Percentiles rank a stretch among this genome's conserved stretches.
Evolutionary conservation across 2,888 invertebrate genomes (phyloP).

Genomic region (Apotomis betuletana): DNA sequence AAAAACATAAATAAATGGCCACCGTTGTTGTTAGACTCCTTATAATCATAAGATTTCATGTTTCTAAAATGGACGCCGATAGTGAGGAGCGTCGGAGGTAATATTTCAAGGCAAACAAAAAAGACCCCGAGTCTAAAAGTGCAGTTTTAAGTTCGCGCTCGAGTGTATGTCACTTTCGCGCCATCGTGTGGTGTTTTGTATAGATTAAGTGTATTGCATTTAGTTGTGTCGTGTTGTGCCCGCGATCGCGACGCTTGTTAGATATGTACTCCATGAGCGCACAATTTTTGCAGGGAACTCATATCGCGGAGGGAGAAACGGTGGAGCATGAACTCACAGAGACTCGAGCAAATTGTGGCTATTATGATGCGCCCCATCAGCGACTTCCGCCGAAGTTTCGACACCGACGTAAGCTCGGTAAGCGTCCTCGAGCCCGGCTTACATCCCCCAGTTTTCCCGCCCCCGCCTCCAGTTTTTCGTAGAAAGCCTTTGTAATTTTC

Average conservation of each 20-base stretch:
- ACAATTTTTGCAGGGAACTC: conserved; percentile 69
- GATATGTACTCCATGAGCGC: conserved; percentile 70
- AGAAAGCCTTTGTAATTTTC: conserved; percentile 26
- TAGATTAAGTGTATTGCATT: conserved; percentile 43
- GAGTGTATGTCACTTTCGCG: conserved; percentile 76
- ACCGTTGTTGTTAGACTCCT: conserved; percentile 79
- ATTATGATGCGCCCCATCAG: conserved; percentile 75
- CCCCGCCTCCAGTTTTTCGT: conserved; percentile 14
- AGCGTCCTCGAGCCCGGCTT: conserved; percentile 49
- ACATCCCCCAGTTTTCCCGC: conserved; percentile 12
- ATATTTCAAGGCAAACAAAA: conserved; percentile 39
- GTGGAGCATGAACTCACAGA: conserved; percentile 78
- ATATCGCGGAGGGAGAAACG: conserved; percentile 67
- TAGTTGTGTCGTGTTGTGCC: conserved; percentile 55
- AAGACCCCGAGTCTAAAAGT: conserved; percentile 46
- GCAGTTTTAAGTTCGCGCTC: conserved; percentile 59
- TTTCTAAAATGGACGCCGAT: conserved; percentile 80
- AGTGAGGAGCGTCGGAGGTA: conserved; percentile 66
- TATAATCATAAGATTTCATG: conserved; percentile 69
- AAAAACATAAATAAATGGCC: conserved; percentile 82
- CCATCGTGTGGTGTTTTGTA: conserved; percentile 56
- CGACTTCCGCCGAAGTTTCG: conserved; percentile 72
- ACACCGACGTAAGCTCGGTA: conserved; percentile 75
- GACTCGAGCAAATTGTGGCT: conserved; percentile 75
- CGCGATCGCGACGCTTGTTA: conserved; percentile 56